phyloP scores from a whole-genome alignment of 2,113 vertebrate species.

The Osmerus eperlanus region DNA sequence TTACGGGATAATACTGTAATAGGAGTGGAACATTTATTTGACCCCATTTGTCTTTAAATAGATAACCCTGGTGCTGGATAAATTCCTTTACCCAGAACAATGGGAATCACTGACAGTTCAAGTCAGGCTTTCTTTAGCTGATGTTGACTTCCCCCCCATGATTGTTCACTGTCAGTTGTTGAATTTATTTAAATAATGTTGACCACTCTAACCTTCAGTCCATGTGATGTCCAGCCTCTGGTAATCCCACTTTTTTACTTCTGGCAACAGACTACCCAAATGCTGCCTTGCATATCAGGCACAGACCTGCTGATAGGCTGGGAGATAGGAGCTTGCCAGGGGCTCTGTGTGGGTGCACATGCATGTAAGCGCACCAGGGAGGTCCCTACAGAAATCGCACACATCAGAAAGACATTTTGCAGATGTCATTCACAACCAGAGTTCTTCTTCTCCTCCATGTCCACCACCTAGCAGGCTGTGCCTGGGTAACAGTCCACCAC shows the following conservation, averaged over 20 bases:
- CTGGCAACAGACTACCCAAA: not conserved
- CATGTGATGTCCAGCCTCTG: conserved; percentile 13
- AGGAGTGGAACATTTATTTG: conserved; percentile 8
- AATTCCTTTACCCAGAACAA: not conserved
- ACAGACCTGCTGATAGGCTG: not conserved
- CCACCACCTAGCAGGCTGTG: too few species aligned
- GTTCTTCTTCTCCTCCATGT: too few species aligned
- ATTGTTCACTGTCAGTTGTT: not conserved
- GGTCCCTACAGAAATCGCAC: not conserved
- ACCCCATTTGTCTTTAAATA: conserved; percentile 13
- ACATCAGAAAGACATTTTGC: too few species aligned
- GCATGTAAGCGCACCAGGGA: not conserved
- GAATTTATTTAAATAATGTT: conserved; percentile 10
- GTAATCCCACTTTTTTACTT: not conserved
- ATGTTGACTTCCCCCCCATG: too few species aligned
- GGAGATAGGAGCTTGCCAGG: conserved; percentile 1
- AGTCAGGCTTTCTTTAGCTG: not conserved
- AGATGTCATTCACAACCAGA: too few species aligned
- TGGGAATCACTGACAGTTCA: not conserved
- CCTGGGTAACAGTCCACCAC: too few species aligned
- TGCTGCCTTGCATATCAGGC: not conserved
- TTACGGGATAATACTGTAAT: not conserved
- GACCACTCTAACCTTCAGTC: not conserved
- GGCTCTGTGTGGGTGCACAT: not conserved
- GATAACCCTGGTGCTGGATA: not conserved